These are phyloP conservation scores for Tribolium castaneum DNA, from an alignment of 1,140 invertebrate species.

Conservation along the genomic window DNA sequence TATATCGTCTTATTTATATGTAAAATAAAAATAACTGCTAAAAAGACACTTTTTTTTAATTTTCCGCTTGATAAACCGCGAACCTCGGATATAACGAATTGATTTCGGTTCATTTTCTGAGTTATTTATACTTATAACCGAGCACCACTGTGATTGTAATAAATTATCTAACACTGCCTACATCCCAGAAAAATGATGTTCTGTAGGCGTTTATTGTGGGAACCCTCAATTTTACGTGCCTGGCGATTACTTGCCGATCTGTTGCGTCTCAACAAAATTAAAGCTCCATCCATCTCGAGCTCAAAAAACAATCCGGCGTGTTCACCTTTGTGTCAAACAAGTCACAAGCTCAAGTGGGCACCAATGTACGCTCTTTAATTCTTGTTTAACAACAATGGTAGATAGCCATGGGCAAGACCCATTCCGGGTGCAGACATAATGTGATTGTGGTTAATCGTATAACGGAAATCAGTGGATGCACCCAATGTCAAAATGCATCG, in stretches of 20 bases:
- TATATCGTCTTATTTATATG: too few species aligned
- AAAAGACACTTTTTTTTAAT: too few species aligned
- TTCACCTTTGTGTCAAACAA: slow-evolving; percentile 34
- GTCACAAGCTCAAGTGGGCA: slow-evolving; percentile 39
- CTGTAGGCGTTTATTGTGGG: too few species aligned
- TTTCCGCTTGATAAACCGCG: too few species aligned
- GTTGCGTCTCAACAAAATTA: neutral
- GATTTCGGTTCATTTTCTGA: too few species aligned
- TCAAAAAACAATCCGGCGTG: neutral
- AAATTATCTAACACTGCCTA: too few species aligned
- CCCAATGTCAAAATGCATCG: slow-evolving; percentile 60
- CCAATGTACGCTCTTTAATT: slow-evolving; percentile 52
- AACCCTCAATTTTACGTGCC: too few species aligned
- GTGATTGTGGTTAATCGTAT: slow-evolving; percentile 64
- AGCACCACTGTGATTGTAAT: too few species aligned
- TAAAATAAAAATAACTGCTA: too few species aligned
- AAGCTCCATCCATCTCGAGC: neutral
- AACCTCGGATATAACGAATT: too few species aligned
- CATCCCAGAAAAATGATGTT: too few species aligned
- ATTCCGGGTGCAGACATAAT: slow-evolving; percentile 58
- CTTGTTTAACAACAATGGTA: slow-evolving; percentile 60
- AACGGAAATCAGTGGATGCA: slow-evolving; percentile 61
- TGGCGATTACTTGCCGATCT: neutral
- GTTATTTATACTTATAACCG: too few species aligned
- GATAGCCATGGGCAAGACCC: slow-evolving; percentile 48